Evolutionary conservation across 2,888 invertebrate species (phyloP).

Genomic region (Anagyrus pseudococci): DNA sequence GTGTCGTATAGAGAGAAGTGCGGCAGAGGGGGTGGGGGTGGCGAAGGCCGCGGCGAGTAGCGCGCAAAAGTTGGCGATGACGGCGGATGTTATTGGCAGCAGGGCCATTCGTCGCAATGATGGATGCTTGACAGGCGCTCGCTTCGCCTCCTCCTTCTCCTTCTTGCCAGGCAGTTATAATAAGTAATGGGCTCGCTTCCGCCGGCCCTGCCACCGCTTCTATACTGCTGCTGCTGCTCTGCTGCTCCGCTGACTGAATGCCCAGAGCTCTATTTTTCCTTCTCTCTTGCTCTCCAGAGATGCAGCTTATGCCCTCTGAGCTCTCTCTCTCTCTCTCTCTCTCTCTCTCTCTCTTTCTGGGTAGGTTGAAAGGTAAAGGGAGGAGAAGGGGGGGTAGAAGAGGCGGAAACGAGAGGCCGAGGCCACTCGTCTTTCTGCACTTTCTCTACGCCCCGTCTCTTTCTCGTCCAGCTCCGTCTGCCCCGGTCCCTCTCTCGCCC

Average conservation of each 20-base stretch:
- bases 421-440: slow-evolving; percentile 21
- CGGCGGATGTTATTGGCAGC: slow-evolving; percentile 62
- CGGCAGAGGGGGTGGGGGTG: slow-evolving; percentile 35
- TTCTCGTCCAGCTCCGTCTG: slow-evolving; percentile 27
- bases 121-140: slow-evolving; percentile 61
- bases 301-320: no score
- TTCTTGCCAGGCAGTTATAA: slow-evolving; percentile 61
- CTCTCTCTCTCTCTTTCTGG: slow-evolving; percentile 25
- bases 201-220: no score
- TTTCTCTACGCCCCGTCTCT: slow-evolving; percentile 36
- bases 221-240: no score
- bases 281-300: slow-evolving; percentile 22
- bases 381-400: slow-evolving; percentile 7
- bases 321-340: slow-evolving; percentile 39
- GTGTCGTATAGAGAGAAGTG: no score
- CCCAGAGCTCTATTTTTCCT: slow-evolving; percentile 44
- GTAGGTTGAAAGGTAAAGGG: slow-evolving; percentile 17
- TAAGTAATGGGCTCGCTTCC: slow-evolving; percentile 62
- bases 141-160: slow-evolving; percentile 44
- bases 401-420: slow-evolving; percentile 1
- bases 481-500: slow-evolving; percentile 12
- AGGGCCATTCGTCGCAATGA: slow-evolving; percentile 61
- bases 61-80: slow-evolving; percentile 61
- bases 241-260: slow-evolving; percentile 51
- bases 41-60: slow-evolving; percentile 47